A percentile compares a stretch with the other conserved stretches of the same genome.
Conservation (phyloP, 2,113 vertebrate genomes). For the Varanus salvator region DNA sequence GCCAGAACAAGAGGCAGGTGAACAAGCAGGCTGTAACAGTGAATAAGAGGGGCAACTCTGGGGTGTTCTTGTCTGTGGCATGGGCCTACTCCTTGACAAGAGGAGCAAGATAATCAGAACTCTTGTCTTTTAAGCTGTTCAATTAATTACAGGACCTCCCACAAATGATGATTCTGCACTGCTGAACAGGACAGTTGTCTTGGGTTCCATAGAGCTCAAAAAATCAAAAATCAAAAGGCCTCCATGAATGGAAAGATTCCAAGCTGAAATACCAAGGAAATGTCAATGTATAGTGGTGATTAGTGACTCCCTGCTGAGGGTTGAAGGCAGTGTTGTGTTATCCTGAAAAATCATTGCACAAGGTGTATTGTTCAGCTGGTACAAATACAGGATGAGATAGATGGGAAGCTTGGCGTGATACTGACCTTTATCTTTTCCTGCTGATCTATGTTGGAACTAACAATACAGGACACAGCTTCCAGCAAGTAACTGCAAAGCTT, state of each 20-base stretch:
- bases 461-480: not conserved
- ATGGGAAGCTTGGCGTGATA: not conserved
- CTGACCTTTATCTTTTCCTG: not conserved
- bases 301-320: not conserved
- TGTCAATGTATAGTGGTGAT: not conserved
- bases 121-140: not conserved
- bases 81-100: too few relatives aligned
- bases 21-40: too few relatives aligned
- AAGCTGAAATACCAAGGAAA: not conserved
- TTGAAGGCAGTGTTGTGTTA: not conserved
- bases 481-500: not conserved
- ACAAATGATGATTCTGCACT: not conserved
- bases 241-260: not conserved
- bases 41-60: too few relatives aligned
- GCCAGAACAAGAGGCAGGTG: too few relatives aligned
- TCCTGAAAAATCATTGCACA: not conserved
- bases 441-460: not conserved
- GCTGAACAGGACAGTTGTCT: not conserved
- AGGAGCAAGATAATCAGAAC: not conserved
- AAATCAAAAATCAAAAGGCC: not conserved
- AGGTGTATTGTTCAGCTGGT: not conserved
- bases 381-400: not conserved
- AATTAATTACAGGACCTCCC: not conserved
- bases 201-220: not conserved
- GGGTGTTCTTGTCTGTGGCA: too few relatives aligned